phyloP scores from a whole-genome alignment of 1,140 invertebrate genomes.

The Nephotettix cincticeps region DNA sequence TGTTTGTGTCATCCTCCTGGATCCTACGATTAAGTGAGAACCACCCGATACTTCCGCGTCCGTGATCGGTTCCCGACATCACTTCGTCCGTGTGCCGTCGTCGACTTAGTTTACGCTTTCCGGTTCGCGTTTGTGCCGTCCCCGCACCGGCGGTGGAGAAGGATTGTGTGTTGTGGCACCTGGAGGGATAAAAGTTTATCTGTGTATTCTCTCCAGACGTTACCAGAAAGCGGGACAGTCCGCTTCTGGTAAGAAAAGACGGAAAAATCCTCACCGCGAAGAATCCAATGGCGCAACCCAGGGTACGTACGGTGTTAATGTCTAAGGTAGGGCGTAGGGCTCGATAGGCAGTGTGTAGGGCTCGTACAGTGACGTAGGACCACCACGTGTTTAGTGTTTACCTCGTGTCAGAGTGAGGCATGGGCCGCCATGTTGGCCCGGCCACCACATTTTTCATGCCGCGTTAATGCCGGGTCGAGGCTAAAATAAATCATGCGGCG shows the following conservation, averaged over 20 bases:
- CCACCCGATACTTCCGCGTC: background rate
- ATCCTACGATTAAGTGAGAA: slow-evolving; percentile 9
- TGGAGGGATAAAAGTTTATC: too few relatives aligned
- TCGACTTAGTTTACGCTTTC: background rate
- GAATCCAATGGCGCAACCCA: slow-evolving; percentile 26
- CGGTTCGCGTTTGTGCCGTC: background rate
- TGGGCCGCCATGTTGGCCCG: slow-evolving; percentile 20
- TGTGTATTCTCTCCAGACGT: slow-evolving; percentile 9
- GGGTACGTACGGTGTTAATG: slow-evolving; percentile 1
- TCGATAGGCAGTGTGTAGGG: too few relatives aligned
- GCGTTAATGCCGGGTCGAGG: slow-evolving; percentile 1
- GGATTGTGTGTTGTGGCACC: background rate
- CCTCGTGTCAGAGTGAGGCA: slow-evolving; percentile 11
- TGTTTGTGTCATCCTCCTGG: background rate
- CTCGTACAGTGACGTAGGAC: too few relatives aligned
- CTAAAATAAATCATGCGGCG: slow-evolving; percentile 19
- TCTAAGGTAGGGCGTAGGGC: too few relatives aligned
- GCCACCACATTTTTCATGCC: slow-evolving; percentile 22
- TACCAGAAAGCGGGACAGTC: slow-evolving; percentile 21
- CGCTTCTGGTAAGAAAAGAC: slow-evolving; percentile 24
- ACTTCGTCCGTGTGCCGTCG: background rate
- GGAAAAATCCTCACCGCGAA: slow-evolving; percentile 24
- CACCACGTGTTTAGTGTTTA: slow-evolving; percentile 14
- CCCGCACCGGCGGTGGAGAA: too few relatives aligned
- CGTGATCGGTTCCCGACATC: background rate